Conservation (phyloP, 2,113 vertebrate genomes). For the Spea bombifrons region DNA sequence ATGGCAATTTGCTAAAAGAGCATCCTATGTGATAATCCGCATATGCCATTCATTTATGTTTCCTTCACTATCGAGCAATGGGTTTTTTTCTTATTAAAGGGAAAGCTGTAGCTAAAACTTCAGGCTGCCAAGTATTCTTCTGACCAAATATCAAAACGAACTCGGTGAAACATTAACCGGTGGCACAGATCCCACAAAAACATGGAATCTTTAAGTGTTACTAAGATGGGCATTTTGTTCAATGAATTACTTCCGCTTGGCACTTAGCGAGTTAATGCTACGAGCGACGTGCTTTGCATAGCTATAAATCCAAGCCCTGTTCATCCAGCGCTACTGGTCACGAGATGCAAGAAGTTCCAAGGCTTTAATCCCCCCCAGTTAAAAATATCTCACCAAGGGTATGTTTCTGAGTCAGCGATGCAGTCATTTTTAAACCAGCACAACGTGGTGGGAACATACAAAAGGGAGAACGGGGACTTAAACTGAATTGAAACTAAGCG, state of each 20-base stretch:
- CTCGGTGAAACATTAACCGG: too few relatives aligned
- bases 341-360: constrained; percentile 29
- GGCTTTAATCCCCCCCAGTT: constrained; percentile 40
- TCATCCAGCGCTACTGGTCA: constrained; percentile 9
- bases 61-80: too few relatives aligned
- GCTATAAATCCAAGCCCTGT: constrained; percentile 20
- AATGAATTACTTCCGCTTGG: background rate
- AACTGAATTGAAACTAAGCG: constrained; percentile 9
- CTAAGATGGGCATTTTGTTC: too few relatives aligned
- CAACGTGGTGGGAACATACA: background rate
- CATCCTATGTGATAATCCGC: too few relatives aligned
- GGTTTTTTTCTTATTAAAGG: too few relatives aligned
- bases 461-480: background rate
- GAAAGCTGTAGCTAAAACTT: too few relatives aligned
- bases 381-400: constrained; percentile 43
- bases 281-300: constrained; percentile 1
- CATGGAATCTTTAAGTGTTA: too few relatives aligned
- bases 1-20: too few relatives aligned
- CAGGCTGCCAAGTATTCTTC: too few relatives aligned
- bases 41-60: too few relatives aligned
- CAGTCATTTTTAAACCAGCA: constrained; percentile 23
- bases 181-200: too few relatives aligned
- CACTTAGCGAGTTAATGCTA: background rate
- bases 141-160: too few relatives aligned
- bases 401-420: constrained; percentile 42